A percentile compares a stretch with the other conserved stretches of the same genome.
Conservation (phyloP, 2,888 invertebrate genomes). For the Amphipoea lucens region DNA sequence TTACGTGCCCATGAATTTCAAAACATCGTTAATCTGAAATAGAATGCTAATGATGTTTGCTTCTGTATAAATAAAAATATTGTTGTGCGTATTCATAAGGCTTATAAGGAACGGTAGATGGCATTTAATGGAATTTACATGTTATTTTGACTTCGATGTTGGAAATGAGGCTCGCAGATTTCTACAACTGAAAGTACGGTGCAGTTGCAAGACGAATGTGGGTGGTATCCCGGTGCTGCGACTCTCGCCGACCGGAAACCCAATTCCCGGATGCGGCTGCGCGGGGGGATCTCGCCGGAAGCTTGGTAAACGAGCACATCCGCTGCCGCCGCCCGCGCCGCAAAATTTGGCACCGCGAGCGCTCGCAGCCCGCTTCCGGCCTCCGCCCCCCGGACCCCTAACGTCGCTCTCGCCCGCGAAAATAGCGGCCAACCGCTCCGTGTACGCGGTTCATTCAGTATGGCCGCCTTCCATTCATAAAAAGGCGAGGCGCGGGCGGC, state of each 20-base stretch:
- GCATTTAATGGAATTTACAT: constrained; percentile 27
- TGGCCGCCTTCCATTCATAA: constrained; percentile 94
- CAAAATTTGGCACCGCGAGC: constrained; percentile 90
- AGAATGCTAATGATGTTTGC: constrained; percentile 69
- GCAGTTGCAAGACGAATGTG: constrained; percentile 86
- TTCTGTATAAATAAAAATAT: constrained; percentile 63
- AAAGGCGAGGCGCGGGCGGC: constrained; percentile 90
- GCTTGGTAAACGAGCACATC: constrained; percentile 90
- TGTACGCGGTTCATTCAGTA: constrained; percentile 93
- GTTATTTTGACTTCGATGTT: constrained; percentile 29
- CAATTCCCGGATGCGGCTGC: constrained; percentile 90
- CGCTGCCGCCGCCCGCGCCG: constrained; percentile 90
- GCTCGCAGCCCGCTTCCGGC: constrained; percentile 89
- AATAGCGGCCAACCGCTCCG: constrained; percentile 90
- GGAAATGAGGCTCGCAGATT: constrained; percentile 43
- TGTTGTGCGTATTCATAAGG: constrained; percentile 40
- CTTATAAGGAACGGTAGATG: constrained; percentile 24
- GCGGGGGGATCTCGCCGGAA: constrained; percentile 90
- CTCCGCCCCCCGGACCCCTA: constrained; percentile 86
- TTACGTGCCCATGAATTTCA: constrained; percentile 71
- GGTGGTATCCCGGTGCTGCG: constrained; percentile 85
- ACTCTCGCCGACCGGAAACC: constrained; percentile 89
- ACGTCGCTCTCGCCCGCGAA: constrained; percentile 87
- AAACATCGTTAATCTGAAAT: constrained; percentile 69
- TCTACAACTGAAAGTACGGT: constrained; percentile 57